Conservation (phyloP, 2,888 invertebrate genomes). For the Rosalia funebris region DNA sequence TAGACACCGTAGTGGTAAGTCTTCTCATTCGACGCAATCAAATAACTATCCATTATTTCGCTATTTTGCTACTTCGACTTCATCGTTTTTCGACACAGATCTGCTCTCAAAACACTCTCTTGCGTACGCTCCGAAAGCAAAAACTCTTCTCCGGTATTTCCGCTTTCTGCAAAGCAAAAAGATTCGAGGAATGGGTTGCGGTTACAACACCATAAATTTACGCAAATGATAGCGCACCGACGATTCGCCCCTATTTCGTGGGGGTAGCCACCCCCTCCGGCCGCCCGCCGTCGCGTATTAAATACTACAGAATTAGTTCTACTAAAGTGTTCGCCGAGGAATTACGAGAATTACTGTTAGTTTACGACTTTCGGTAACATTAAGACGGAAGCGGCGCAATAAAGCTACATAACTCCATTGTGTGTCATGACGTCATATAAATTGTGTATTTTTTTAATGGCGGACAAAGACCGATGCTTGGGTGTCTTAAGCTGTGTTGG, state of each 20-base stretch:
- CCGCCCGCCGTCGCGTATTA: neutral
- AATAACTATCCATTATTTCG: too few species aligned
- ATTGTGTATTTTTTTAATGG: neutral
- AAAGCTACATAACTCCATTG: slow-evolving; percentile 5
- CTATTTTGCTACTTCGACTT: too few species aligned
- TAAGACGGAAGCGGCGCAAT: neutral
- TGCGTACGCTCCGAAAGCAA: too few species aligned
- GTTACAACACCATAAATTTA: neutral
- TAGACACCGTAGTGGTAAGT: too few species aligned
- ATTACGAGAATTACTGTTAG: slow-evolving; percentile 10
- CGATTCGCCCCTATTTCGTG: neutral
- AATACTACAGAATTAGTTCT: slow-evolving; percentile 1
- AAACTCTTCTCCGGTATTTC: too few species aligned
- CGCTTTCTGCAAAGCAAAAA: too few species aligned
- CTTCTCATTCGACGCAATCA: too few species aligned
- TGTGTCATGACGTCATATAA: neutral
- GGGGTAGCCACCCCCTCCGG: neutral
- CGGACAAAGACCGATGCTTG: too few species aligned
- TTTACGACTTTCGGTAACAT: slow-evolving; percentile 4
- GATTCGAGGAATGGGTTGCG: neutral
- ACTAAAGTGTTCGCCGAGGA: slow-evolving; percentile 6
- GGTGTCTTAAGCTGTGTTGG: too few species aligned
- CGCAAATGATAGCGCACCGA: neutral
- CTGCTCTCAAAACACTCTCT: too few species aligned
- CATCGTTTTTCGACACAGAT: too few species aligned